Conservation (phyloP, 2,113 vertebrate genomes). For the Syngnathus floridae region DNA sequence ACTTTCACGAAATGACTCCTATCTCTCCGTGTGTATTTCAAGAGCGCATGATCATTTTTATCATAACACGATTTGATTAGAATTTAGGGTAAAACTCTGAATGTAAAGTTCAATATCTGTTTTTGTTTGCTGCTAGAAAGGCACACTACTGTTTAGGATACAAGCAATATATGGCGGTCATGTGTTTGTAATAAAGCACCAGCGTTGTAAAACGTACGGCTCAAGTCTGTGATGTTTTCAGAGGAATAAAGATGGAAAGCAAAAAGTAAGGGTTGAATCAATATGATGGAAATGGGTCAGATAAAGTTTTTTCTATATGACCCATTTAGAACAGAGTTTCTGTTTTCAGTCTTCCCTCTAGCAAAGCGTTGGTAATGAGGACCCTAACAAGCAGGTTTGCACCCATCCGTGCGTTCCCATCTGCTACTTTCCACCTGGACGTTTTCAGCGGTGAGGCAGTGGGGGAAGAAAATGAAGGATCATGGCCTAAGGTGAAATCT, state of each 20-base stretch:
- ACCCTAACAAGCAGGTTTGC: slow-evolving; percentile 17
- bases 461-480: slow-evolving; percentile 25
- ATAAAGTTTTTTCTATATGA: slow-evolving; percentile 7
- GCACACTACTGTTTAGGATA: slow-evolving; percentile 44
- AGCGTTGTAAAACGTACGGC: slow-evolving; percentile 26
- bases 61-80: slow-evolving; percentile 8
- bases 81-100: slow-evolving; percentile 33
- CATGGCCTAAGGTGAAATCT: slow-evolving; percentile 22
- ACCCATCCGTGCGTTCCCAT: slow-evolving; percentile 57
- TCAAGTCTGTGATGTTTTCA: background rate
- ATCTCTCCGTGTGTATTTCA: slow-evolving; percentile 19
- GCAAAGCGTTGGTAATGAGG: slow-evolving; percentile 49
- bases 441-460: slow-evolving; percentile 17
- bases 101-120: slow-evolving; percentile 47
- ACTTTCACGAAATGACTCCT: slow-evolving; percentile 25
- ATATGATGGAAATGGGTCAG: slow-evolving; percentile 11
- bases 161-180: slow-evolving; percentile 57
- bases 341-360: slow-evolving; percentile 44
- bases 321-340: slow-evolving; percentile 27
- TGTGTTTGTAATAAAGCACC: slow-evolving; percentile 64
- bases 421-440: slow-evolving; percentile 60
- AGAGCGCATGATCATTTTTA: slow-evolving; percentile 52
- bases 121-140: slow-evolving; percentile 32
- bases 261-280: slow-evolving; percentile 15
- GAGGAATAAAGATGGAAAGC: background rate